These are phyloP conservation scores for Drosophila phalerata DNA, from an alignment of 2,888 invertebrate species.

Conservation along the genomic window DNA sequence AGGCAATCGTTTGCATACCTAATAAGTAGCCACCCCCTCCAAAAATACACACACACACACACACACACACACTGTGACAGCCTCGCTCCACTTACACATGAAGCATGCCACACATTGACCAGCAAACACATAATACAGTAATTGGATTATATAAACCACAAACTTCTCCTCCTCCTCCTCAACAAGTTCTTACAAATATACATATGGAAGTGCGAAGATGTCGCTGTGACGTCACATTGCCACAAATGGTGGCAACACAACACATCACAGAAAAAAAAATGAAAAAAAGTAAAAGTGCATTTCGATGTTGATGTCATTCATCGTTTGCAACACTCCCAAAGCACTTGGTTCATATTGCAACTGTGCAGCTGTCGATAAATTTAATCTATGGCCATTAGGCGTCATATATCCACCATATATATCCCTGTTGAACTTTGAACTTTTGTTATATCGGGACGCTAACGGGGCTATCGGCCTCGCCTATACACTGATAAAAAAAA, in stretches of 20 bases:
- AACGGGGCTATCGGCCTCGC: slow-evolving; percentile 2
- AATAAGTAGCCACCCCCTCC: slow-evolving; percentile 30
- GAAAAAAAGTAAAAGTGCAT: slow-evolving; percentile 37
- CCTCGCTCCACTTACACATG: slow-evolving; percentile 45
- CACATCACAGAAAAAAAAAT: background rate
- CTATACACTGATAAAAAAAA: too few species aligned
- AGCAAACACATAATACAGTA: slow-evolving; percentile 33
- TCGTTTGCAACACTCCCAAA: slow-evolving; percentile 23
- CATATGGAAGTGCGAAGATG: slow-evolving; percentile 6
- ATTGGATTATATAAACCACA: slow-evolving; percentile 50
- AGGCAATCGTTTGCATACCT: slow-evolving; percentile 41
- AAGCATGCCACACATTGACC: slow-evolving; percentile 38
- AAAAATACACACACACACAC: background rate
- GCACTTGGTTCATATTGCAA: background rate
- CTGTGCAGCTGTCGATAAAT: slow-evolving; percentile 3
- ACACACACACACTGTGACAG: background rate
- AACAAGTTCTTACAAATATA: slow-evolving; percentile 8
- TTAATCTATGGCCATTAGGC: slow-evolving; percentile 9
- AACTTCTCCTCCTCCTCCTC: too few species aligned
- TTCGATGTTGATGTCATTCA: slow-evolving; percentile 47
- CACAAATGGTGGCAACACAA: slow-evolving; percentile 2
- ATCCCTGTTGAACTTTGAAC: slow-evolving; percentile 32
- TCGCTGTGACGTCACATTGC: slow-evolving; percentile 30
- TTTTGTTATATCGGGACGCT: slow-evolving; percentile 16
- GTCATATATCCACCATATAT: background rate